Conservation (phyloP, 2,888 invertebrate genomes). For the Caenorhabditis plicata region DNA sequence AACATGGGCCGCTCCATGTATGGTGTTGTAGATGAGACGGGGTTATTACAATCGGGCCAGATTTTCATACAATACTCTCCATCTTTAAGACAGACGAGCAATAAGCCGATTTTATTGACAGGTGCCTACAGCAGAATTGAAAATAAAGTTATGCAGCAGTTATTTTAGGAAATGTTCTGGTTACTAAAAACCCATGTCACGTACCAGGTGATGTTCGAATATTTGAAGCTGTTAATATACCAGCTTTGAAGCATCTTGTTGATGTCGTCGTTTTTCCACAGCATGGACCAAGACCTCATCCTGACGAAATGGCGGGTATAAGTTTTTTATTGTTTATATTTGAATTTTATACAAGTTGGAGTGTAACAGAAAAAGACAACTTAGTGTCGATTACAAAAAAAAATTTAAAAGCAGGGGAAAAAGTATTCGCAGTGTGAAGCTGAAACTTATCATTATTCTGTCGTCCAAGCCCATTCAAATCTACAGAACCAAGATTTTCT, state of each 20-base stretch:
- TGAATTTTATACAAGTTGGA: no score
- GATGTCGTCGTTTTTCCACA: slow-evolving; percentile 68
- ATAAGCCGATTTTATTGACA: slow-evolving; percentile 17
- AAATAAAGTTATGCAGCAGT: background rate
- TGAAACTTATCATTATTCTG: no score
- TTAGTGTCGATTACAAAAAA: no score
- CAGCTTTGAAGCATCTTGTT: slow-evolving; percentile 50
- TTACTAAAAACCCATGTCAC: slow-evolving; percentile 68
- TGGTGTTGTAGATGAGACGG: slow-evolving; percentile 66
- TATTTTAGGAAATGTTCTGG: slow-evolving; percentile 54
- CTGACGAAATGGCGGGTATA: slow-evolving; percentile 68
- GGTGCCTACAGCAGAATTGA: slow-evolving; percentile 8
- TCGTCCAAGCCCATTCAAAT: no score
- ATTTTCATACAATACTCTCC: slow-evolving; percentile 58
- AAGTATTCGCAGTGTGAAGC: no score
- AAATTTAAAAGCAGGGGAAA: no score
- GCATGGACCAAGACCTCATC: slow-evolving; percentile 66
- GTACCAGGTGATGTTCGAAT: slow-evolving; percentile 67
- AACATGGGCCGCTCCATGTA: slow-evolving; percentile 63
- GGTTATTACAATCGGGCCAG: slow-evolving; percentile 64
- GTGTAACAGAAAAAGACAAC: background rate
- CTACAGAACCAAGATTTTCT: background rate
- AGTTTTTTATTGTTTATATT: no score
- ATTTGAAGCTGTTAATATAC: slow-evolving; percentile 56
- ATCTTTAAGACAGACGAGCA: slow-evolving; percentile 33